Evolutionary conservation across 2,888 invertebrate genomes (phyloP).

Genomic region (Spodoptera littoralis): DNA sequence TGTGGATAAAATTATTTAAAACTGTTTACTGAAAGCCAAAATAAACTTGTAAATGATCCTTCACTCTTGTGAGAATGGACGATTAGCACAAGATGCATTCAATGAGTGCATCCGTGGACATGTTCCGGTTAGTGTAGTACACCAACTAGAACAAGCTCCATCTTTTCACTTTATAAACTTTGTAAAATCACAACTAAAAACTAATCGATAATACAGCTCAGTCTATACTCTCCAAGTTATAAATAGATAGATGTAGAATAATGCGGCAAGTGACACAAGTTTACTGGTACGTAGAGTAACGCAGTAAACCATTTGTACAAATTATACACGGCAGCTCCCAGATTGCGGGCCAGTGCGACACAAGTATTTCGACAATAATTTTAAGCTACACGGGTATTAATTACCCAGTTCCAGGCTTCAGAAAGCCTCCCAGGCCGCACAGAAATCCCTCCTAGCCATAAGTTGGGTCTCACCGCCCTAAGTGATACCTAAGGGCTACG

Average conservation of each 20-base stretch:
- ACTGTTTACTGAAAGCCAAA: no score
- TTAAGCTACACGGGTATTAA: constrained; percentile 38
- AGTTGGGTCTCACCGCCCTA: constrained; percentile 27
- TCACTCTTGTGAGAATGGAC: no score
- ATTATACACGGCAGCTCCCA: constrained; percentile 15
- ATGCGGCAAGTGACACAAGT: background rate
- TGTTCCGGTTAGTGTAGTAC: no score
- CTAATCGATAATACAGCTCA: no score
- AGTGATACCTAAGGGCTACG: constrained; percentile 24
- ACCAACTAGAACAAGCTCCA: no score
- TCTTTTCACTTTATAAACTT: no score
- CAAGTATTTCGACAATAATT: constrained; percentile 33
- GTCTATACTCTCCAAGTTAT: no score
- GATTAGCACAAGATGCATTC: no score
- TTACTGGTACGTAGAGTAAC: background rate
- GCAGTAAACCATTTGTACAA: constrained; percentile 28
- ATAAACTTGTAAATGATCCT: no score
- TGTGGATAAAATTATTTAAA: no score
- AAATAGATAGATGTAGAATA: constrained; percentile 9
- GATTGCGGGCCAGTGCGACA: constrained; percentile 20
- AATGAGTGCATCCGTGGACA: no score
- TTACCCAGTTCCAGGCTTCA: constrained; percentile 29
- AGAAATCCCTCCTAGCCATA: constrained; percentile 22
- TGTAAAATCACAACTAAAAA: no score
- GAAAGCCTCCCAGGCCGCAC: constrained; percentile 25